These are phyloP conservation scores for Sesamia inferens DNA, from an alignment of 2,888 invertebrate genomes.

Conservation along the genomic window DNA sequence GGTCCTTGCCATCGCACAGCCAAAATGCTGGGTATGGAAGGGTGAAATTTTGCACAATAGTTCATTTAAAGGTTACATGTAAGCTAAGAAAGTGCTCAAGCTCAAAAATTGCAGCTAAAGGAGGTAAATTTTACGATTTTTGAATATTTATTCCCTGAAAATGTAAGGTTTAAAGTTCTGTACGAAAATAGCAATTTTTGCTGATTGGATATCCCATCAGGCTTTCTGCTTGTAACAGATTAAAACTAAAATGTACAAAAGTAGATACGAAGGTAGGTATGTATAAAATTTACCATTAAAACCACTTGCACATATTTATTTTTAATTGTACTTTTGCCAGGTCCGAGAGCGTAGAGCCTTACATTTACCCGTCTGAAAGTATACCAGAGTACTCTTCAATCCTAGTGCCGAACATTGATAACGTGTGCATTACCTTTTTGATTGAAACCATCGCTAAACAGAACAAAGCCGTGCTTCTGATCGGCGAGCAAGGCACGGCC, in stretches of 20 bases:
- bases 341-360: slow-evolving; percentile 92
- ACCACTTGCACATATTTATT: not conserved
- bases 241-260: not conserved
- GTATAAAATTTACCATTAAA: not conserved
- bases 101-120: no score
- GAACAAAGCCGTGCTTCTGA: slow-evolving; percentile 94
- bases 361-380: slow-evolving; percentile 92
- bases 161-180: not conserved
- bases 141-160: not conserved
- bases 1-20: not conserved
- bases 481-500: slow-evolving; percentile 97
- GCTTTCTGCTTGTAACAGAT: not conserved
- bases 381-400: slow-evolving; percentile 95
- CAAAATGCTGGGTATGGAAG: no score
- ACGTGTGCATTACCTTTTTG: slow-evolving; percentile 95
- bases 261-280: no score
- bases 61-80: no score
- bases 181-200: not conserved
- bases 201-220: not conserved
- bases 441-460: slow-evolving; percentile 95
- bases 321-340: slow-evolving; percentile 63
- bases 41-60: no score
- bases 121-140: not conserved
- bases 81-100: not conserved
- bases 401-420: slow-evolving; percentile 96